phyloP scores from a whole-genome alignment of 2,113 vertebrate genomes.

The Engraulis encrasicolus region DNA sequence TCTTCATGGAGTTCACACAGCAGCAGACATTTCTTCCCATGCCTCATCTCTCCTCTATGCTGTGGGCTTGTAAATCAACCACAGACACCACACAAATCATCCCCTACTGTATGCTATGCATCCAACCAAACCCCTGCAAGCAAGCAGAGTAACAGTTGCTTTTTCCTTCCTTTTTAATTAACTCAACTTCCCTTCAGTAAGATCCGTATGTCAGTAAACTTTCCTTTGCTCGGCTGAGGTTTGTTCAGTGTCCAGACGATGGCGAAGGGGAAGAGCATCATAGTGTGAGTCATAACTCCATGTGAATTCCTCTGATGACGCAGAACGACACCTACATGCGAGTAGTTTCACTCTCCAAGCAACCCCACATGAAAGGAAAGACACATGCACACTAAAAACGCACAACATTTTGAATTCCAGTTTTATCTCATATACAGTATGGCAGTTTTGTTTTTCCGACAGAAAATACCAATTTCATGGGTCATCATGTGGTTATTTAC shows the following conservation, averaged over 20 bases:
- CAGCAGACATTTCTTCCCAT: neutral
- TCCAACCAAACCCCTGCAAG: neutral
- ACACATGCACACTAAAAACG: neutral
- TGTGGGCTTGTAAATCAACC: neutral
- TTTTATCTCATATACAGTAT: neutral
- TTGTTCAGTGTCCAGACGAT: neutral
- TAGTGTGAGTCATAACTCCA: slow-evolving; percentile 11
- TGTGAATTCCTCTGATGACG: slow-evolving; percentile 14
- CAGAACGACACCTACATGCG: slow-evolving; percentile 8
- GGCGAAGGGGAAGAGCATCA: neutral
- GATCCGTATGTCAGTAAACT: neutral
- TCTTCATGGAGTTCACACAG: neutral
- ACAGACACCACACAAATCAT: neutral
- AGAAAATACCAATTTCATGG: neutral
- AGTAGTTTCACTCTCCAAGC: neutral
- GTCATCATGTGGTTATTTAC: neutral
- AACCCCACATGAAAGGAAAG: neutral
- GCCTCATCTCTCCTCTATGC: neutral
- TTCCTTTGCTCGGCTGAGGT: neutral
- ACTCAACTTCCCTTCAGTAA: neutral
- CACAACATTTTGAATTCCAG: neutral
- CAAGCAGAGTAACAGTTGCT: neutral
- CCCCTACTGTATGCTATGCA: neutral
- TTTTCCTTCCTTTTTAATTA: too few relatives aligned
- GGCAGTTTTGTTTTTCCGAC: neutral